Evolutionary conservation across 2,888 invertebrate genomes (phyloP).

Genomic region (Emmelina monodactyla): DNA sequence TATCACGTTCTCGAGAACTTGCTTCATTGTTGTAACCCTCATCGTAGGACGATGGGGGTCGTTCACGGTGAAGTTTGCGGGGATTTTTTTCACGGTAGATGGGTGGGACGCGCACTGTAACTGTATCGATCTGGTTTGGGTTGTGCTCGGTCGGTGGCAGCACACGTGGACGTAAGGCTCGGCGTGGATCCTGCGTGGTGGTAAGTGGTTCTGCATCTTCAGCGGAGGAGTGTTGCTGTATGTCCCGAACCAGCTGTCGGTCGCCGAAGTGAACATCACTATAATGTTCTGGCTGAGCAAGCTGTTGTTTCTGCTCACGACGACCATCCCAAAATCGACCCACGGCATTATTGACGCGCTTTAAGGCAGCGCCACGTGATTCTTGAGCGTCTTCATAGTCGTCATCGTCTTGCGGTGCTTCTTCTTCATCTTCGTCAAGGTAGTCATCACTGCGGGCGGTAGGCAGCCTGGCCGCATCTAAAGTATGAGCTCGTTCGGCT

Average conservation of each 20-base stretch:
- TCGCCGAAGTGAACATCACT: conserved; percentile 53
- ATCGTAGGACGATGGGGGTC: conserved; percentile 22
- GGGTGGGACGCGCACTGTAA: conserved; percentile 57
- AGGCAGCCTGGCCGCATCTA: conserved; percentile 36
- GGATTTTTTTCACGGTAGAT: conserved; percentile 53
- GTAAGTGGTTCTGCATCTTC: conserved; percentile 40
- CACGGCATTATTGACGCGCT: conserved; percentile 40
- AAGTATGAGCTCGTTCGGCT: conserved; percentile 39
- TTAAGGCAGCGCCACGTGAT: conserved; percentile 38
- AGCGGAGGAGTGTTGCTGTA: conserved; percentile 19
- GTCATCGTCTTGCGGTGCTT: conserved; percentile 28
- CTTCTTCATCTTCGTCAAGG: conserved; percentile 36
- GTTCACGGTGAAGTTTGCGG: conserved; percentile 42
- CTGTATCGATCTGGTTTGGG: conserved; percentile 56
- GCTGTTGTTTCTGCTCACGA: conserved; percentile 21
- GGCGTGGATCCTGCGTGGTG: conserved; percentile 49
- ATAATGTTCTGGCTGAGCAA: conserved; percentile 27
- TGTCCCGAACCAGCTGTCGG: conserved; percentile 25
- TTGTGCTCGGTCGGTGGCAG: conserved; percentile 58
- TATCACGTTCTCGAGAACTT: conserved; percentile 9
- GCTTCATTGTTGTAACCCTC: conserved; percentile 23
- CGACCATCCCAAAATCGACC: conserved; percentile 51
- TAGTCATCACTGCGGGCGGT: conserved; percentile 32
- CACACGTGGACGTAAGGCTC: conserved; percentile 42
- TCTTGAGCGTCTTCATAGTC: conserved; percentile 53